phyloP scores from a whole-genome alignment of 92 coral and sea anemone genomes.

The Porites divaricata region DNA sequence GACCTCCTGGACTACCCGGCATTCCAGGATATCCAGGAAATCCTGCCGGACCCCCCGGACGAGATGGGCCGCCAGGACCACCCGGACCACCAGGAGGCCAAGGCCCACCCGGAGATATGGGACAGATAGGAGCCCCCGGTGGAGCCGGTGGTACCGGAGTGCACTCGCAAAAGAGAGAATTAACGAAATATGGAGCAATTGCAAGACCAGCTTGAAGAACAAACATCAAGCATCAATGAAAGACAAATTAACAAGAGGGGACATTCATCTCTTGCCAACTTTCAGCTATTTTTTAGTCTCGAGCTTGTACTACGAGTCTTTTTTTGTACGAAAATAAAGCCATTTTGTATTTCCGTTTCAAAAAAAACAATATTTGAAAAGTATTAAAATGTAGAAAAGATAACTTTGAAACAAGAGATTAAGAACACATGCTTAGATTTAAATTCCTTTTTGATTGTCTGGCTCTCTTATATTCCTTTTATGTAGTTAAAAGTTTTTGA shows the following conservation, averaged over 20 bases:
- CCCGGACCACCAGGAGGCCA: constrained; percentile 93
- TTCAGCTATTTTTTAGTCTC: neutral
- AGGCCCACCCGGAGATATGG: constrained; percentile 96
- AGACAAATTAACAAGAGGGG: neutral
- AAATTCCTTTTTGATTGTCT: too few relatives aligned
- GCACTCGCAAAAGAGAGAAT: constrained; percentile 39
- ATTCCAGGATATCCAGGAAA: constrained; percentile 96
- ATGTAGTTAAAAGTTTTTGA: too few relatives aligned
- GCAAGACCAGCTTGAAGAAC: constrained; percentile 18
- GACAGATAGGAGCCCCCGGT: constrained; percentile 80
- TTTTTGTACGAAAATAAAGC: constrained; percentile 14
- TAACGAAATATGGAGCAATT: constrained; percentile 31
- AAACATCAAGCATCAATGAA: neutral
- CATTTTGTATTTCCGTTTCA: constrained; percentile 23
- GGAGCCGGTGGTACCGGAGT: constrained; percentile 74
- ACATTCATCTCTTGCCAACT: neutral
- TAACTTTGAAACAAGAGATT: too few relatives aligned
- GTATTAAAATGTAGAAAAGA: too few relatives aligned
- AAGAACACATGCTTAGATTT: too few relatives aligned
- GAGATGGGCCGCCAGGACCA: constrained; percentile 96
- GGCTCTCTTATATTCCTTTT: too few relatives aligned
- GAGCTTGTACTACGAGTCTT: neutral
- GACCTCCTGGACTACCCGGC: constrained; percentile 97
- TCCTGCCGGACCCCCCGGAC: constrained; percentile 99
- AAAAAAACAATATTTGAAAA: neutral